phyloP scores from a whole-genome alignment of 2,113 vertebrate genomes.

The Trichechus manatus region DNA sequence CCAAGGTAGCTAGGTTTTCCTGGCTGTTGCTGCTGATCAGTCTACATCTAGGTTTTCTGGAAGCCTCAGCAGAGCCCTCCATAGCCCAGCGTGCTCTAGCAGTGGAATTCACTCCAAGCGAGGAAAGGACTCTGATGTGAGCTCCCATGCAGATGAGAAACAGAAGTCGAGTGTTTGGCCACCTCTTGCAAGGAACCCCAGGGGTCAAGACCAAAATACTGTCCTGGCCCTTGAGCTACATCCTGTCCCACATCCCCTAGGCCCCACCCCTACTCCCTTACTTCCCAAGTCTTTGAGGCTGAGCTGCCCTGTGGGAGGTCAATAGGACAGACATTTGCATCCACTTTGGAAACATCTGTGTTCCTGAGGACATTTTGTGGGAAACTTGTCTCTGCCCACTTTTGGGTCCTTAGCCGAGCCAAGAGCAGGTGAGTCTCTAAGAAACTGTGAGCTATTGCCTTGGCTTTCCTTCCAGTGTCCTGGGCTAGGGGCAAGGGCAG shows the following conservation, averaged over 20 bases:
- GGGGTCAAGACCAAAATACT: neutral
- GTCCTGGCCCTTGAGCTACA: neutral
- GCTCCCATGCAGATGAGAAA: neutral
- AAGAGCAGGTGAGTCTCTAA: fast-evolving
- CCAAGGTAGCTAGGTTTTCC: neutral
- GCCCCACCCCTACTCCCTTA: neutral
- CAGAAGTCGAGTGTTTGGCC: neutral
- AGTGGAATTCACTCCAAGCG: fast-evolving
- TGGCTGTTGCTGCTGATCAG: neutral
- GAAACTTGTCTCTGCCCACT: neutral
- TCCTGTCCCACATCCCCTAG: neutral
- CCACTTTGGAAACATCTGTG: neutral
- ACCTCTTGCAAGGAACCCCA: neutral
- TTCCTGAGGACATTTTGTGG: neutral
- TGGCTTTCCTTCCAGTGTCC: fast-evolving
- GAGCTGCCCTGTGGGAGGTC: neutral
- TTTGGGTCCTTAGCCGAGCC: too few species aligned
- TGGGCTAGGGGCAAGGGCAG: neutral
- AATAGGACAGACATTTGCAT: neutral
- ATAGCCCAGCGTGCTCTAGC: fast-evolving
- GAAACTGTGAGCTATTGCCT: neutral
- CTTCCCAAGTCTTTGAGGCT: neutral
- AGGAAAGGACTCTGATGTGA: fast-evolving
- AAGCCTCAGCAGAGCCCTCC: neutral
- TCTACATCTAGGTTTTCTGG: neutral